Evolutionary conservation across 92 coral and sea anemone genomes (phyloP).

Genomic region (Blastomussa wellsi): DNA sequence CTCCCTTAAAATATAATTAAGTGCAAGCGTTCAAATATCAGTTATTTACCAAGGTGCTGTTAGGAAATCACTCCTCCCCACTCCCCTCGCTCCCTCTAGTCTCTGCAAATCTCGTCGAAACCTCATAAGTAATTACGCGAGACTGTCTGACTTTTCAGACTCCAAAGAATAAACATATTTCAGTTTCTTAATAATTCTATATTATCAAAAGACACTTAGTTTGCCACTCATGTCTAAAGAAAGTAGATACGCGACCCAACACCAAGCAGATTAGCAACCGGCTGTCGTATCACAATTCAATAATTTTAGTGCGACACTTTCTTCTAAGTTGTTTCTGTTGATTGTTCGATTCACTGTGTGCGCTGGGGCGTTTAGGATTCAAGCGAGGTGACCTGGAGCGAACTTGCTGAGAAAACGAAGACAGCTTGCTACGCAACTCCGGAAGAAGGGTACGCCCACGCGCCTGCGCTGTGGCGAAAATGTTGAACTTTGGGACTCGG

Average conservation of each 20-base stretch:
- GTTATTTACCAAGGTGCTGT: too few relatives aligned
- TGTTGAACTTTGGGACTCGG: constrained; percentile 62
- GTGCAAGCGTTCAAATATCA: too few relatives aligned
- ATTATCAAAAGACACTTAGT: too few relatives aligned
- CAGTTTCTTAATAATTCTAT: background rate
- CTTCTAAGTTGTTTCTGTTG: constrained; percentile 66
- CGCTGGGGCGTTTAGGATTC: constrained; percentile 60
- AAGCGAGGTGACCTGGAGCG: constrained; percentile 71
- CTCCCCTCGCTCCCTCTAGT: too few relatives aligned
- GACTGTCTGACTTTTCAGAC: too few relatives aligned
- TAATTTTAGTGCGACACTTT: constrained; percentile 85
- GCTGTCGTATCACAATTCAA: constrained; percentile 58
- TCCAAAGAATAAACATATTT: too few relatives aligned
- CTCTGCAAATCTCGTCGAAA: too few relatives aligned
- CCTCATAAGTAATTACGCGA: too few relatives aligned
- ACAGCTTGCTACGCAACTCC: constrained; percentile 88
- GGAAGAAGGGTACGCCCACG: constrained; percentile 86
- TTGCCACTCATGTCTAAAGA: too few relatives aligned
- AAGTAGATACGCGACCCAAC: too few relatives aligned
- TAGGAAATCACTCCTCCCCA: too few relatives aligned
- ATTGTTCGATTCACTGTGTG: constrained; percentile 12
- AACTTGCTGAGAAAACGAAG: constrained; percentile 72
- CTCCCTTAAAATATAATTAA: too few relatives aligned
- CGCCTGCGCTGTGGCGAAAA: constrained; percentile 89
- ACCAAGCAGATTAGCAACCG: background rate